A percentile compares a stretch with the other conserved stretches of the same genome.
These are phyloP conservation scores for Octodonta nipae DNA, from an alignment of 2,888 invertebrate species.

Conservation along the genomic window DNA sequence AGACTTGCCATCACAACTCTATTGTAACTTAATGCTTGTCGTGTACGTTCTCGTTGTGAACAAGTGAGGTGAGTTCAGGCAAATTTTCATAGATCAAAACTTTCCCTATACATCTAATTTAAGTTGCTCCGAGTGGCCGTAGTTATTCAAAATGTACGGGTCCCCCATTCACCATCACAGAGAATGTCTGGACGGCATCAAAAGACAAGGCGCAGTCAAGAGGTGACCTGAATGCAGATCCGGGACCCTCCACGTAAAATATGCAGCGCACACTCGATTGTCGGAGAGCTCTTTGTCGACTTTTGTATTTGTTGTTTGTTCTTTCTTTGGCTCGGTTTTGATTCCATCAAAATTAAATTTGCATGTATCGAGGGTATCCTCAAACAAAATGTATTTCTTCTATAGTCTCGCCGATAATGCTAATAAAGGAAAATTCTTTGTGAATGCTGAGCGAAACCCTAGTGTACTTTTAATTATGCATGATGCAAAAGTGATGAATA, in stretches of 20 bases:
- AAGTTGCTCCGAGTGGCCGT: constrained; percentile 15
- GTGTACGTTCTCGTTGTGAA: too few species aligned
- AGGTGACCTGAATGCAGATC: constrained; percentile 35
- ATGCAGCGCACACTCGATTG: constrained; percentile 28
- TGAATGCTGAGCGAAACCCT: too few species aligned
- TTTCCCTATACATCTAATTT: constrained; percentile 12
- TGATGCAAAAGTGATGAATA: too few species aligned
- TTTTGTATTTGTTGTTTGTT: constrained; percentile 27
- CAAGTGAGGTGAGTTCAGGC: too few species aligned
- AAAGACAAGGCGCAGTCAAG: constrained; percentile 30
- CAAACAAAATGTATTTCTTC: constrained; percentile 14
- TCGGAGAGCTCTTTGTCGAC: constrained; percentile 24
- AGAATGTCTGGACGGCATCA: constrained; percentile 26
- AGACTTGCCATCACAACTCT: too few species aligned
- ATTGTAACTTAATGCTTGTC: too few species aligned
- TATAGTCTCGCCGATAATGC: constrained; percentile 9
- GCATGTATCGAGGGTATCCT: constrained; percentile 24
- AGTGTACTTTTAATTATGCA: too few species aligned
- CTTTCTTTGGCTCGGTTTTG: constrained; percentile 28
- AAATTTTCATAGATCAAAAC: too few species aligned
- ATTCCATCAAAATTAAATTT: constrained; percentile 31
- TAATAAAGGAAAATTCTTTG: constrained; percentile 15
- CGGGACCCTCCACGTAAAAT: constrained; percentile 27
- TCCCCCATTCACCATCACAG: constrained; percentile 9
- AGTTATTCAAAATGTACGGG: constrained; percentile 14